These are phyloP conservation scores for Gymnoscopelus braueri DNA, from an alignment of 2,797 vertebrate species.

Conservation along the genomic window DNA sequence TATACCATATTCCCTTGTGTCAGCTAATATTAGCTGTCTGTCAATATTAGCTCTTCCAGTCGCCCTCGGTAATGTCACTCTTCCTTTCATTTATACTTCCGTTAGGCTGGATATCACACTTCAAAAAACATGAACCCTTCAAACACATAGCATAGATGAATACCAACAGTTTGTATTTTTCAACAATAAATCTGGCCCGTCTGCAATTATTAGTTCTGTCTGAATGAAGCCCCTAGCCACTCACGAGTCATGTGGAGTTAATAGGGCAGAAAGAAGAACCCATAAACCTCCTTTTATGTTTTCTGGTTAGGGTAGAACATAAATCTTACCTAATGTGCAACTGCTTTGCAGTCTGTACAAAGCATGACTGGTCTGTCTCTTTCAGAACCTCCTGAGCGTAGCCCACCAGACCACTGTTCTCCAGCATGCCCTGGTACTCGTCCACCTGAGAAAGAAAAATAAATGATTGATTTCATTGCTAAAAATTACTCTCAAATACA, in stretches of 20 bases:
- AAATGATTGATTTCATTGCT: neutral
- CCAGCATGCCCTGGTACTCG: constrained; percentile 96
- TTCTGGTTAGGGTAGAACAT: neutral
- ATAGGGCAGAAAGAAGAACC: neutral
- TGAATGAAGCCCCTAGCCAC: neutral
- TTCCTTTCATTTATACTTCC: neutral
- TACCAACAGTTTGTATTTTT: neutral
- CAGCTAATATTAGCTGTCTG: no score
- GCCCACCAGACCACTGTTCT: constrained; percentile 96
- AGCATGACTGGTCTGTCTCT: constrained; percentile 97
- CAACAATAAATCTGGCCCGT: neutral
- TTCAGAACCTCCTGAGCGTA: constrained; percentile 98
- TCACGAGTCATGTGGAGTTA: neutral
- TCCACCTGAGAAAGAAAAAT: constrained; percentile 75
- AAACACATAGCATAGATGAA: no score
- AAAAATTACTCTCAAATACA: neutral
- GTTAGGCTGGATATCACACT: neutral
- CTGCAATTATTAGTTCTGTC: no score
- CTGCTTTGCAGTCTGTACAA: constrained; percentile 97
- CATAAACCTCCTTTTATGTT: no score
- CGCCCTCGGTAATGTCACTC: no score
- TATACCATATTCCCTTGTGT: no score
- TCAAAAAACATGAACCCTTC: no score
- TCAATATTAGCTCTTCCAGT: no score
- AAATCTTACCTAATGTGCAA: constrained; percentile 89